Conservation (phyloP, 2,888 invertebrate species). For the Ptychoptera albimana region DNA sequence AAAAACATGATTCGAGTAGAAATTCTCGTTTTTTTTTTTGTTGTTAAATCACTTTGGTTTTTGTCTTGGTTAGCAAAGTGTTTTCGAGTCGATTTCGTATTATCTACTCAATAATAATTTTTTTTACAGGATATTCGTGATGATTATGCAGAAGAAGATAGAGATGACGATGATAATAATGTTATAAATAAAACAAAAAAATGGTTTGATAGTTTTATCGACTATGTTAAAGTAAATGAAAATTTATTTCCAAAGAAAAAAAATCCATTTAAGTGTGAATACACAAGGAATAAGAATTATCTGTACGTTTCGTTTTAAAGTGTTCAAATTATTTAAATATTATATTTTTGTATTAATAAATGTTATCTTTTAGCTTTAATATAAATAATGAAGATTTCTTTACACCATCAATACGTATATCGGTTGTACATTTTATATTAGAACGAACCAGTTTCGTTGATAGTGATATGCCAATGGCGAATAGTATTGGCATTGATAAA, state of each 20-base stretch:
- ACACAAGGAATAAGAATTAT: constrained; percentile 52
- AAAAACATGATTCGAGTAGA: too few relatives aligned
- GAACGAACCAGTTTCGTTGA: constrained; percentile 48
- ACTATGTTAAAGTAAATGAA: constrained; percentile 41
- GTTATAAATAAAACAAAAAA: too few relatives aligned
- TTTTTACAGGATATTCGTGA: constrained; percentile 5
- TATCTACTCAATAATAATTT: too few relatives aligned
- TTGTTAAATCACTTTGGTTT: too few relatives aligned
- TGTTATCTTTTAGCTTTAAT: constrained; percentile 39
- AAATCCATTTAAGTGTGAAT: constrained; percentile 50
- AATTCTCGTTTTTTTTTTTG: constrained; percentile 4
- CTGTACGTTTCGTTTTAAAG: too few relatives aligned
- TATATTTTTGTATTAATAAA: neutral
- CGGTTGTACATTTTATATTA: constrained; percentile 59
- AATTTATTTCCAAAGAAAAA: constrained; percentile 42
- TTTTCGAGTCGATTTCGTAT: too few relatives aligned
- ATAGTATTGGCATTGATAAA: constrained; percentile 41
- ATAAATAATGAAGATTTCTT: constrained; percentile 50
- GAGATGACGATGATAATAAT: too few relatives aligned
- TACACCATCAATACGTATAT: constrained; percentile 43
- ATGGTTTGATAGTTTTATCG: constrained; percentile 17
- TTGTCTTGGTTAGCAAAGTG: constrained; percentile 27
- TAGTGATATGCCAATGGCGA: constrained; percentile 30
- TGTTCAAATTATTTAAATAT: constrained; percentile 3
- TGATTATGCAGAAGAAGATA: neutral